Evolutionary conservation across 2,113 vertebrate genomes (phyloP), one percentile per base, ranked within the genome.

Genomic region (Phalacrocorax pelagicus): DNA sequence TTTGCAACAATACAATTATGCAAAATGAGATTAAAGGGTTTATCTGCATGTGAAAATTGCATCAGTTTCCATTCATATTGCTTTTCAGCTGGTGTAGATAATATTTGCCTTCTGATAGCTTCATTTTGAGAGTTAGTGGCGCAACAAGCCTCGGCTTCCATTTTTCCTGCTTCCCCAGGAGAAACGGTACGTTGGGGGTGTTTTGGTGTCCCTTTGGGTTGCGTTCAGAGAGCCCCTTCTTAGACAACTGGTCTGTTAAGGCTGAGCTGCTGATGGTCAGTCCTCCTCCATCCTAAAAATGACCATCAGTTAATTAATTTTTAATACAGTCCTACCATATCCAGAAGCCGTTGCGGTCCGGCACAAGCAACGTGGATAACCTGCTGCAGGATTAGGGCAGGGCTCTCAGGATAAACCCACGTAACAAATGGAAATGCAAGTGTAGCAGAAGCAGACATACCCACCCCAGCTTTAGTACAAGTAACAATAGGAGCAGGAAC

Each of bases 1-100:
- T 47, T 72, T 52, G 42, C 85, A 79, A 86, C 72, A 46, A 71
- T 62, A 61, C 62, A 86, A 71, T 67, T 78, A 61, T 75, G 77
- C 66, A 67, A 92, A 96, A 90, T 30, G 81, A 84, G 69, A 72
- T 87, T 67, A 49, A 81, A 84, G 81, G 78, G 49, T 86, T 96
- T 75, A 9, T 93, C 77, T 75, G 81, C 81, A 34, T 9, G n/a
- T 46, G 87, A 51, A 93, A 69, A 84, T 44, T 21, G n/a, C 70
- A 73, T 55, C 38, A 0, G 23, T 59, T 95, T 58, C 74, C 29
- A 15, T 38, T 67, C 54, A 13, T 30, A 30, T 62, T 83, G 85
- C 52, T 89, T 75, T 89, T 75, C 78, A 57, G 83, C 18, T 29
- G 16, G 6, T 49, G 44, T 15, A 23, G 67, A 5, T 75, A 54